A percentile compares a stretch with the other conserved stretches of the same genome.
phyloP scores from a whole-genome alignment of 2,113 vertebrate species.

The Chaetodon trifascialis region DNA sequence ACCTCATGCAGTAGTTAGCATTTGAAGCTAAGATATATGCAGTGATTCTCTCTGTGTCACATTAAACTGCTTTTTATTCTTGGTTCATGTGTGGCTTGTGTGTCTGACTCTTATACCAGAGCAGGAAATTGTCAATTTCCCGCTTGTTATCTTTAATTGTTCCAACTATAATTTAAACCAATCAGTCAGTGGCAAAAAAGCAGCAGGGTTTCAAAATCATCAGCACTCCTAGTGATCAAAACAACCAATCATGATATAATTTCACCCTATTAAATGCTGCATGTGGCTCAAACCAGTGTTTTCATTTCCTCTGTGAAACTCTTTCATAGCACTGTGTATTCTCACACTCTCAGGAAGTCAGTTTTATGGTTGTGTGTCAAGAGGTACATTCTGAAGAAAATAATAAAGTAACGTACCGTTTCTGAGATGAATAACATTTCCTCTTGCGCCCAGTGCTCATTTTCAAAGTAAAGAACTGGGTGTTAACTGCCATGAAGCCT shows the following conservation, averaged over 20 bases:
- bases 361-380: background rate
- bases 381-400: background rate
- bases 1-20: conserved; percentile 31
- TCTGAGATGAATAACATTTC: conserved; percentile 13
- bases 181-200: conserved; percentile 10
- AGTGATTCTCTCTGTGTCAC: conserved; percentile 16
- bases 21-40: conserved; percentile 12
- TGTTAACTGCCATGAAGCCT: conserved; percentile 39
- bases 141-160: background rate
- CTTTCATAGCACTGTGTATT: background rate
- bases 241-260: background rate
- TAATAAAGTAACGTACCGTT: conserved; percentile 1
- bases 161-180: background rate
- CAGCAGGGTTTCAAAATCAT: background rate
- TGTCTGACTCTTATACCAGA: background rate
- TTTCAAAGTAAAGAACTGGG: conserved; percentile 7
- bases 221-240: background rate
- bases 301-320: conserved; percentile 28
- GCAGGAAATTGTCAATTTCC: background rate
- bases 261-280: background rate
- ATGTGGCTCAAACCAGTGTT: background rate
- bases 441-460: background rate
- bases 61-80: conserved; percentile 67
- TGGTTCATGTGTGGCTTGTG: conserved; percentile 27
- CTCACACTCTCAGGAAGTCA: background rate